Percentiles rank a stretch among this genome's conserved stretches.
Evolutionary conservation across 2,113 vertebrate genomes (phyloP).

Genomic region (Coreoperca whiteheadi): DNA sequence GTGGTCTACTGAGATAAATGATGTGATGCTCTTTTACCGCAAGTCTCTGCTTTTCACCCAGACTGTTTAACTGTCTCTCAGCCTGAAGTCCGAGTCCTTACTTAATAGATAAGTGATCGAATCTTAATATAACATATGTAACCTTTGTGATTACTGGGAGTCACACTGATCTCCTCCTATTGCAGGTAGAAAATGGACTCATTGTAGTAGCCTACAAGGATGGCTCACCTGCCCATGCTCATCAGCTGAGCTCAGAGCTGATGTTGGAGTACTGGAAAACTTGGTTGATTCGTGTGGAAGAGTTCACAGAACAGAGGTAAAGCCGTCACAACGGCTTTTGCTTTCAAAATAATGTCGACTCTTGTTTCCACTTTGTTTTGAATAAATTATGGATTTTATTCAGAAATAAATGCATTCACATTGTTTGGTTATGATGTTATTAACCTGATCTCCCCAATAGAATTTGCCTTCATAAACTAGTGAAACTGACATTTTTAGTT

Average conservation of each 20-base stretch:
- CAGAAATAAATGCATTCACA: background rate
- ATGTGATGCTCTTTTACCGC: background rate
- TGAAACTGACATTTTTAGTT: background rate
- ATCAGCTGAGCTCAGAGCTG: slow-evolving; percentile 86
- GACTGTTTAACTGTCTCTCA: background rate
- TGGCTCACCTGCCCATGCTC: slow-evolving; percentile 90
- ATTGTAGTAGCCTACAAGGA: slow-evolving; percentile 96
- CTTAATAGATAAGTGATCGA: background rate
- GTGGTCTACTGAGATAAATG: slow-evolving; percentile 80
- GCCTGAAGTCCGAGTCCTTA: background rate
- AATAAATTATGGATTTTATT: background rate
- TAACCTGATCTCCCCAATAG: background rate
- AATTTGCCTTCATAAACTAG: background rate
- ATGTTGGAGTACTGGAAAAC: slow-evolving; percentile 91
- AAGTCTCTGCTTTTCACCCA: background rate
- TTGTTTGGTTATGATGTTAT: background rate
- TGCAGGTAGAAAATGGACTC: slow-evolving; percentile 91
- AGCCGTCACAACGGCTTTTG: background rate
- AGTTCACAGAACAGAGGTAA: slow-evolving; percentile 84
- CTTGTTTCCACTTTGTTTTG: background rate
- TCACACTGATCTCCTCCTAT: background rate
- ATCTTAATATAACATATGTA: background rate
- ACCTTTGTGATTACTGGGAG: background rate
- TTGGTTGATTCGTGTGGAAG: slow-evolving; percentile 92
- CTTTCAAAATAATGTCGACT: background rate